A percentile compares a stretch with the other conserved stretches of the same genome.
These are phyloP conservation scores for Heliornis fulica DNA, from an alignment of 2,113 vertebrate species.

Conservation along the genomic window DNA sequence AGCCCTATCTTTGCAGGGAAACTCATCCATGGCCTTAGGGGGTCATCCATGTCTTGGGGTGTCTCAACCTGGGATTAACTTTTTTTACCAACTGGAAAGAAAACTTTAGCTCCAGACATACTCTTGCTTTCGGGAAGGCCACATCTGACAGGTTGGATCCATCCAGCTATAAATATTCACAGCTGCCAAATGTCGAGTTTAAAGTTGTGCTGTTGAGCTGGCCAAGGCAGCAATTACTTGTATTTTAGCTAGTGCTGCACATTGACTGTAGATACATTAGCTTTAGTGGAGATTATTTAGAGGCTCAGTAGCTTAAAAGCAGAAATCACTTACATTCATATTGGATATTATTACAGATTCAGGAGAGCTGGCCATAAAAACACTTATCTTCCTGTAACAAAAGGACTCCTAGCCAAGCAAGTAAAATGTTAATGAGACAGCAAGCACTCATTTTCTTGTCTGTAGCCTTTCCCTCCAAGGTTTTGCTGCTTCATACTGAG, in stretches of 20 bases:
- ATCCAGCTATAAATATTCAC: background rate
- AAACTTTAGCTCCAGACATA: background rate
- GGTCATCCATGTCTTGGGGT: background rate
- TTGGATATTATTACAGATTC: constrained; percentile 54
- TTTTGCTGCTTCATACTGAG: constrained; percentile 29
- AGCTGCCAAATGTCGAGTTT: constrained; percentile 17
- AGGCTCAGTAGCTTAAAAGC: constrained; percentile 57
- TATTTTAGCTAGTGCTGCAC: constrained; percentile 17
- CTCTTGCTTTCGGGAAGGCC: background rate
- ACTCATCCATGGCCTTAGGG: background rate
- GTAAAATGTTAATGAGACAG: constrained; percentile 63
- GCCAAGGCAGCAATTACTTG: constrained; percentile 51
- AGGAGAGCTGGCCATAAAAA: constrained; percentile 50
- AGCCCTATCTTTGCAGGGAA: background rate
- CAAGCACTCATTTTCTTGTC: constrained; percentile 40
- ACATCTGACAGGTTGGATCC: background rate
- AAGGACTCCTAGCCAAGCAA: constrained; percentile 46
- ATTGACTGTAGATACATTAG: constrained; percentile 29
- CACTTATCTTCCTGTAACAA: constrained; percentile 64
- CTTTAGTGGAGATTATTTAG: constrained; percentile 42
- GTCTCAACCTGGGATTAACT: background rate
- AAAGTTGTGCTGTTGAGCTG: background rate
- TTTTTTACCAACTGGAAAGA: background rate
- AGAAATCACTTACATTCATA: constrained; percentile 47
- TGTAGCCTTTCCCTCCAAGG: constrained; percentile 5